Percentiles rank a stretch among this genome's conserved stretches.
Conservation (phyloP, 2,113 vertebrate species). For the Brachypteracias leptosomus region DNA sequence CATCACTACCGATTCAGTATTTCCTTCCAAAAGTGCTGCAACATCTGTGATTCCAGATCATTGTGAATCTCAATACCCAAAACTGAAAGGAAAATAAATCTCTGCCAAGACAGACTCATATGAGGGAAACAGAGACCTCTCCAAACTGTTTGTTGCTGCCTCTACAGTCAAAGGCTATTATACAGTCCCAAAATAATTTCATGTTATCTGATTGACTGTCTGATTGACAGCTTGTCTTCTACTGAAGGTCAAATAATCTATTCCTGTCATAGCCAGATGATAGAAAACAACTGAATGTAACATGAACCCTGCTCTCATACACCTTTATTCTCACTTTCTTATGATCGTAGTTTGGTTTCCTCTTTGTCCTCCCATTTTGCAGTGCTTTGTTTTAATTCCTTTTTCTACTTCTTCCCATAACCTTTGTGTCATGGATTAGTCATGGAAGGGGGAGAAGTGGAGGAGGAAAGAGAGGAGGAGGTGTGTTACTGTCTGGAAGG, state of each 20-base stretch:
- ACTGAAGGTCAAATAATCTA: slow-evolving; percentile 3
- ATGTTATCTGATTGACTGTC: background rate
- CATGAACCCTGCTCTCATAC: background rate
- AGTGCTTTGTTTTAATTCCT: background rate
- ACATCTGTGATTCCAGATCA: background rate
- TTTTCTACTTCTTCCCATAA: background rate
- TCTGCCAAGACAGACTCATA: background rate
- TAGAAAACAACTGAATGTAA: background rate
- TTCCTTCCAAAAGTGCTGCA: background rate
- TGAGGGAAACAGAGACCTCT: background rate
- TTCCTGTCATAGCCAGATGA: background rate
- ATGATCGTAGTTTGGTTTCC: background rate
- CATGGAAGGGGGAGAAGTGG: background rate
- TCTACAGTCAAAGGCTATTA: background rate
- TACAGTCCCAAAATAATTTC: background rate
- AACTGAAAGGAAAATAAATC: background rate
- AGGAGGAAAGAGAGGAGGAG: background rate
- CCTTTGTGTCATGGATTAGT: slow-evolving; percentile 16
- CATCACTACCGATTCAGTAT: background rate
- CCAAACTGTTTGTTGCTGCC: background rate
- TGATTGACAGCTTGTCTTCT: background rate
- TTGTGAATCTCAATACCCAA: background rate
- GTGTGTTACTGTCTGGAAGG: background rate
- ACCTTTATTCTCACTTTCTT: background rate
- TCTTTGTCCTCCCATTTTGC: background rate